Conservation (phyloP, 2,888 invertebrate species). For the Celastrina argiolus region DNA sequence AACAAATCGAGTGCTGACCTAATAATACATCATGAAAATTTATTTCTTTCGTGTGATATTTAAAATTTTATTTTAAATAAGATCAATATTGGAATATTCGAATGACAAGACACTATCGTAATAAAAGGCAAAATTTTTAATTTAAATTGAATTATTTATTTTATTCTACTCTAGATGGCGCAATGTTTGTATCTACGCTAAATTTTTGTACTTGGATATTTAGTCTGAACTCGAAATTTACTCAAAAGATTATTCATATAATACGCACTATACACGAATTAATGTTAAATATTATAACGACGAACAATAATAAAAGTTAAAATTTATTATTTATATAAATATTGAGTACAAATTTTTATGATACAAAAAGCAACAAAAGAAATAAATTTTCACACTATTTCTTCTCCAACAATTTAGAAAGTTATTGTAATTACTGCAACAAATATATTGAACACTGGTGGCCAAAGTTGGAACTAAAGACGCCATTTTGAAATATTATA, state of each 20-base stretch:
- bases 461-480: neutral
- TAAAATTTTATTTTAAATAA: neutral
- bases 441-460: neutral
- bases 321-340: neutral
- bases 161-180: neutral
- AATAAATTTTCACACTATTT: constrained; percentile 2
- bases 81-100: neutral
- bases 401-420: neutral
- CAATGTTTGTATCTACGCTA: neutral
- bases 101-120: neutral
- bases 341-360: neutral
- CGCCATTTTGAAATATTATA: neutral
- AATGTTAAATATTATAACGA: neutral
- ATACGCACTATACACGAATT: neutral
- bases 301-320: neutral
- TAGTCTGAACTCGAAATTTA: neutral
- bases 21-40: neutral
- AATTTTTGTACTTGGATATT: neutral
- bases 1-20: neutral
- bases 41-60: neutral
- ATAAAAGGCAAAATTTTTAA: neutral
- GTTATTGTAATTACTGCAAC: constrained; percentile 4
- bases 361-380: neutral
- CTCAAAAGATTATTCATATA: neutral
- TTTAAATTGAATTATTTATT: neutral